Conservation (phyloP, 2,888 invertebrate species). For the Oscheius sp. region DNA sequence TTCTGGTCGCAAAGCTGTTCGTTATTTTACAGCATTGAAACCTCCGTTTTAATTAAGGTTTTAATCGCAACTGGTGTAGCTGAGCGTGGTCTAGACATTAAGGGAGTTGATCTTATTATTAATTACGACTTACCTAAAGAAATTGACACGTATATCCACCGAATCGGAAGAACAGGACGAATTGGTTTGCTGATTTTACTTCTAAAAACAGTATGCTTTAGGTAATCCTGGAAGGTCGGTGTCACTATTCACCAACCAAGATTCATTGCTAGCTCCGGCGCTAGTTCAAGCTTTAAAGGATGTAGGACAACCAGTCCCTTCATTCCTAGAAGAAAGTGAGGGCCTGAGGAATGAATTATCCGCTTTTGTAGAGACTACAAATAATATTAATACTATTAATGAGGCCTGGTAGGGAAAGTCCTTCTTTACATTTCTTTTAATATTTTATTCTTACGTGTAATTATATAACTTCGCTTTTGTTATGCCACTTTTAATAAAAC, state of each 20-base stretch:
- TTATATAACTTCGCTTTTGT: too few species aligned
- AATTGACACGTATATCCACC: conserved; percentile 74
- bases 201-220: conserved; percentile 70
- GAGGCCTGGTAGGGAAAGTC: too few species aligned
- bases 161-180: conserved; percentile 71
- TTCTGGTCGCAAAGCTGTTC: conserved; percentile 38
- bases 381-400: too few species aligned
- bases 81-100: conserved; percentile 78
- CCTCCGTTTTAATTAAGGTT: conserved; percentile 20
- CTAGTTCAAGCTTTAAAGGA: conserved; percentile 11
- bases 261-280: conserved; percentile 69
- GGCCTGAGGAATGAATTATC: too few species aligned
- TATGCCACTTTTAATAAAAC: too few species aligned
- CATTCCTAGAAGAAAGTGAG: background rate
- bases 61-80: conserved; percentile 94
- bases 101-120: conserved; percentile 72
- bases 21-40: background rate
- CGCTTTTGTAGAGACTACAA: too few species aligned
- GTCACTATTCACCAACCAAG: conserved; percentile 74
- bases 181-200: background rate
- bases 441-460: too few species aligned
- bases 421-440: too few species aligned
- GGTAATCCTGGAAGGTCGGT: conserved; percentile 73
- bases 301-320: conserved; percentile 8
- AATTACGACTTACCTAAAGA: conserved; percentile 73